phyloP scores from a whole-genome alignment of 2,113 vertebrate species.

The Xiphophorus hellerii region DNA sequence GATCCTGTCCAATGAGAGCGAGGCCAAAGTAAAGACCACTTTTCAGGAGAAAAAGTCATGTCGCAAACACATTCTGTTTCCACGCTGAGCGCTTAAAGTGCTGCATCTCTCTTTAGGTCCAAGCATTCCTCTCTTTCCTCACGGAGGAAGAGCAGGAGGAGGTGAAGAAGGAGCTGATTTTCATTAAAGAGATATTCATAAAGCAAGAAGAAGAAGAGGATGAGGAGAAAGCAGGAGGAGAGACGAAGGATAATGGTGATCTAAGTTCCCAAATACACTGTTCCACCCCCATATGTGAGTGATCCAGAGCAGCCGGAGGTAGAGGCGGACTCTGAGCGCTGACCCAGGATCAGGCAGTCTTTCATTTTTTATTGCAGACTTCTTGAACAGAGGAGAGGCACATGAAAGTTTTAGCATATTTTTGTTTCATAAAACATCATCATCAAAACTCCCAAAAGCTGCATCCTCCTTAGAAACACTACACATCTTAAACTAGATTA shows the following conservation, averaged over 20 bases:
- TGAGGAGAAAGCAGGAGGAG: conserved; percentile 38
- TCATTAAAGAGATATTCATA: conserved; percentile 91
- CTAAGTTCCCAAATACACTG: conserved; percentile 77
- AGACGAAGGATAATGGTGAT: conserved; percentile 85
- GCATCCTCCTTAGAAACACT: no score
- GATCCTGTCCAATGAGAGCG: conserved; percentile 97
- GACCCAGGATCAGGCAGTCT: conserved; percentile 47
- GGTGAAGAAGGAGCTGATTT: conserved; percentile 89
- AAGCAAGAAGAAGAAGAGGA: conserved; percentile 72
- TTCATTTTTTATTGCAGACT: background rate
- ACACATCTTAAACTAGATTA: no score
- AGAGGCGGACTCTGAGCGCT: conserved; percentile 47
- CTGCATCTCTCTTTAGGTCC: conserved; percentile 81
- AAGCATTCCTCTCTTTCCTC: conserved; percentile 87
- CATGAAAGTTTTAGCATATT: background rate
- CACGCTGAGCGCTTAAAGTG: background rate
- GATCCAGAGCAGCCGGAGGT: conserved; percentile 44
- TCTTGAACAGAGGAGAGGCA: background rate
- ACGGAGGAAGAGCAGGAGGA: conserved; percentile 84
- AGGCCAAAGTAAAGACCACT: conserved; percentile 83
- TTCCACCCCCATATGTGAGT: conserved; percentile 79
- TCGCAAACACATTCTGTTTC: background rate
- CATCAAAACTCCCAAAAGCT: no score
- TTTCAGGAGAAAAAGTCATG: background rate
- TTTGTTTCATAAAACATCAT: no score